Conservation (phyloP, 2,888 invertebrate species). For the Ectemnius cavifrons region DNA sequence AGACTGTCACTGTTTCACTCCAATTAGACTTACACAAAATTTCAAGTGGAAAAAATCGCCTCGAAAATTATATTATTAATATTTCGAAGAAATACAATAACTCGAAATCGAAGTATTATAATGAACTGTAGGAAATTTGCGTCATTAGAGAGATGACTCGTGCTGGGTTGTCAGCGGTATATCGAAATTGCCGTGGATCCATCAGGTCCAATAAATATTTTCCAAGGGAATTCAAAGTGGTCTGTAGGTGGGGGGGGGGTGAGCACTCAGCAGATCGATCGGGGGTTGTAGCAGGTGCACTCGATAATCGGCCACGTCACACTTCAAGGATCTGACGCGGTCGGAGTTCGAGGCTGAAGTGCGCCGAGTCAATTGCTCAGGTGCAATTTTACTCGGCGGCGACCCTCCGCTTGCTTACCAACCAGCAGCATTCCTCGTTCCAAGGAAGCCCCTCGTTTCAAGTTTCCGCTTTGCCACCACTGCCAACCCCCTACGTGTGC, state of each 20-base stretch:
- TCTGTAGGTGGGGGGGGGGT: conserved; percentile 6
- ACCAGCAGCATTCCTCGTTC: background rate
- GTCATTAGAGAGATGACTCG: conserved; percentile 6
- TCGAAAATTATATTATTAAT: too few species aligned
- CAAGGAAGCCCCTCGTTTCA: conserved; percentile 29
- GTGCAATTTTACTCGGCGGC: conserved; percentile 58
- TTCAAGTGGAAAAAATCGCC: too few species aligned
- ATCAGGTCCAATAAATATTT: conserved; percentile 52
- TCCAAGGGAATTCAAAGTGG: conserved; percentile 36
- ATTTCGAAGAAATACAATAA: conserved; percentile 14
- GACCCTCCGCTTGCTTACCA: conserved; percentile 29
- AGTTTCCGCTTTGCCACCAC: conserved; percentile 53
- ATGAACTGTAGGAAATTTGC: conserved; percentile 30
- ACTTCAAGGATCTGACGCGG: conserved; percentile 46
- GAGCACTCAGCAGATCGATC: conserved; percentile 48
- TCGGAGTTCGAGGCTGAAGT: conserved; percentile 41
- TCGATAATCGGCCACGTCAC: conserved; percentile 58
- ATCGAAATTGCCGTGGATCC: too few species aligned
- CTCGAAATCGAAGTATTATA: too few species aligned
- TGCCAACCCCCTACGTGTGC: conserved; percentile 36
- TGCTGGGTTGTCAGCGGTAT: too few species aligned
- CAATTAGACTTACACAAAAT: too few species aligned
- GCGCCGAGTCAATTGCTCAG: conserved; percentile 59
- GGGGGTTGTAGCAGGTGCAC: conserved; percentile 52
- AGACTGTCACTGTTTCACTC: too few species aligned